Base-by-base conservation (phyloP, 1,140 invertebrate species). In the Formica selysi region DNA sequence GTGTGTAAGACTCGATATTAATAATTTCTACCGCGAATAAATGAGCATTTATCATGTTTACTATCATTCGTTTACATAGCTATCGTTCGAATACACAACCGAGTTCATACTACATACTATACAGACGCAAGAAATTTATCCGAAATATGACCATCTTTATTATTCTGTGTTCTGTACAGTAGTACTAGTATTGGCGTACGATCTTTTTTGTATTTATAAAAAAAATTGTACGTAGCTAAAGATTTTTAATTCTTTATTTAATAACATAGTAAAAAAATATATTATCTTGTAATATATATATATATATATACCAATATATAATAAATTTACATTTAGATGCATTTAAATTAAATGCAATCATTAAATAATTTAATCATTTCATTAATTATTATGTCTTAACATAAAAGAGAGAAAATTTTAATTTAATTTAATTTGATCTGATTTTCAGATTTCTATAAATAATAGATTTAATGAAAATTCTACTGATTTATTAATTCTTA, bases 21-120 rank as follows among this genome's bases (percentile, higher is more conserved):
- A 80, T 80, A 68, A 80, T 70, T 70, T 70, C 64, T 41, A 6
- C 10, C 8, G 10, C 10, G 11, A 70, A 80, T 80, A 80, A 70
- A 80, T 80, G n/a, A 11, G 13, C 36, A 59, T 32, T 74, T 54
- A 6, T 80, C 32, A 68, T 8, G 7, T 7, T 68, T 13, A 26
- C 10, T 38, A 16, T 26, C 10, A 11, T 80, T 80, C 70, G 10
- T 57, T 80, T 80, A 22, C 6, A 65, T 19, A 11, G 74, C 26
- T 44, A 6, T 59, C 36, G 57, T 41, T 61, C 44, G 11, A 44
- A 44, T 44, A 13, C 11, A 44, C 44, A 13, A 13, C 13, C 4
- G 4, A 51, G 3, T 22, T 0, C 22, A 22, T 22, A 22, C 22
- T 22, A 22, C 22, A 22, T 16, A 51, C 4, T 6, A 1, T 32